Conservation (phyloP, 2,888 invertebrate genomes). For the Chesias legatella region DNA sequence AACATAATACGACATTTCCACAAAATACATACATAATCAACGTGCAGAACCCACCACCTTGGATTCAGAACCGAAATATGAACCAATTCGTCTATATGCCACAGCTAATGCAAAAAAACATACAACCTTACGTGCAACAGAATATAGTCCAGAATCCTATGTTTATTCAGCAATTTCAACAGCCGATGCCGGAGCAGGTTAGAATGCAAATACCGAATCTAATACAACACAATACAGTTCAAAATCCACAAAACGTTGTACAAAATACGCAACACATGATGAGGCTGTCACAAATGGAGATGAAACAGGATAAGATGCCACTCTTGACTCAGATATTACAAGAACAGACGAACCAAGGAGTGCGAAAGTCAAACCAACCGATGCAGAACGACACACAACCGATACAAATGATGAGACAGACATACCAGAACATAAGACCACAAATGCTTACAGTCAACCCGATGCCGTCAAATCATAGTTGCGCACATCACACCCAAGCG, state of each 20-base stretch:
- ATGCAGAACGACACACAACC: constrained; percentile 2
- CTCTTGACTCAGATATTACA: constrained; percentile 21
- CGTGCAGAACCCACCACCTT: constrained; percentile 68
- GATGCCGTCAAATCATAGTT: constrained; percentile 28
- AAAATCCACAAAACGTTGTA: neutral
- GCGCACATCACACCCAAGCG: neutral
- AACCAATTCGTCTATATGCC: constrained; percentile 66
- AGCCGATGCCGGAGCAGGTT: constrained; percentile 49
- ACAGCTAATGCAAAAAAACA: constrained; percentile 53
- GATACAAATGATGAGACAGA: constrained; percentile 18
- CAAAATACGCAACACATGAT: constrained; percentile 5
- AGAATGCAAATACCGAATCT: constrained; percentile 39
- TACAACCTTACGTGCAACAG: constrained; percentile 49
- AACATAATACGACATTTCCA: constrained; percentile 55
- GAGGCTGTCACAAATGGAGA: constrained; percentile 5
- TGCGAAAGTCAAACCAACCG: constrained; percentile 1
- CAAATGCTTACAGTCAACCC: constrained; percentile 41
- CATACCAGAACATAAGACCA: constrained; percentile 24
- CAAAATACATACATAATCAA: constrained; percentile 59
- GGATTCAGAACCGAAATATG: constrained; percentile 61
- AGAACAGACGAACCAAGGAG: constrained; percentile 8
- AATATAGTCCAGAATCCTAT: constrained; percentile 60
- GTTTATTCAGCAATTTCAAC: constrained; percentile 58
- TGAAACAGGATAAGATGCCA: constrained; percentile 14
- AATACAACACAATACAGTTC: constrained; percentile 23